Evolutionary conservation across 2,888 invertebrate species (phyloP), one percentile per base, ranked within the genome.

Genomic region (Tuberolachnus salignus): DNA sequence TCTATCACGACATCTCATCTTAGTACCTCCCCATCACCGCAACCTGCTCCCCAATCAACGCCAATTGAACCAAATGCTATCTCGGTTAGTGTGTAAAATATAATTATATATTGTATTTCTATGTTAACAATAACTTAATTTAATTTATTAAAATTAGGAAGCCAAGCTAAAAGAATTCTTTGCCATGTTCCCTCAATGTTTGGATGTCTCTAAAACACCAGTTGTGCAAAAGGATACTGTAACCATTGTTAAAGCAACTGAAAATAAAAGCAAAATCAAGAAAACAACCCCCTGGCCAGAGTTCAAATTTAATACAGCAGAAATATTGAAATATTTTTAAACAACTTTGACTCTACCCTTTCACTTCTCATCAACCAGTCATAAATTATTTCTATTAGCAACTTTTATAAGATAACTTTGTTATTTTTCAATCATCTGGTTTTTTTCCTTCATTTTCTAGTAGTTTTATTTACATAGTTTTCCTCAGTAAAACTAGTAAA

Each of bases 311-410:
- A 78, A 78, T 13, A 78, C 46, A 51, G 78, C 78, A 11, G 78
- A 78, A 69, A 78, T 78, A 21, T 69, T 78, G 78, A 78, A 78
- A 59, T 69, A 69, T 69, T 78, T 78, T 78, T 78, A 78, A 78
- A 59, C 13, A 49, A 13, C 16, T 51, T 49, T 59, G 78, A 78
- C 78, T 78, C 13, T 49, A 57, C 21, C 34, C 57, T 19, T 34
- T 67, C 66, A 57, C 3, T 16, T 14, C 26, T 46, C 59, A 51
- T 66, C 23, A 57, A 19, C 46, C n/a, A 63, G 3, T 57, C 19
- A 26, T 57, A 59, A 21, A 67, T 78, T 21, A 69, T 69, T 59
- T 67, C 53, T 49, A 13, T 69, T 34, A 21, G 57, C 51, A 49
- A 49, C 69, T 75, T 66, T 66, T 10, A 69, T 19, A 57, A 57